Evolutionary conservation across 2,888 invertebrate species (phyloP), one percentile per base, ranked within the genome.

Genomic region (Stegophylla sp.): DNA sequence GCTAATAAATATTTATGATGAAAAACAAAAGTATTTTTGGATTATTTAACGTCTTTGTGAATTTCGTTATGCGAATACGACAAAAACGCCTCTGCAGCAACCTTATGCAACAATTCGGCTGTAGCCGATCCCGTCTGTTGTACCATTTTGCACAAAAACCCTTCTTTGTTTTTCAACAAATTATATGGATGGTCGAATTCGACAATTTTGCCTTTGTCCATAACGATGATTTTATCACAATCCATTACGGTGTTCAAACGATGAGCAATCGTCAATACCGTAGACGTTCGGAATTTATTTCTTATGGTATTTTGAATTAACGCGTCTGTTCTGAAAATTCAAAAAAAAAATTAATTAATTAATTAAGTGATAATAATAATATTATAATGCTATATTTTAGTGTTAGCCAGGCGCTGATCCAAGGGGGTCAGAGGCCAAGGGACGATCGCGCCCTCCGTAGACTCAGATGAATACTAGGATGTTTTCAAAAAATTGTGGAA

Each of bases 161-260:
- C 90, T 4, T 90, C 87, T 1, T 89, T 87, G 83, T 90, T 90
- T 84, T 86, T 88, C 56, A 93, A 88, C 75, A 93, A 87, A 82
- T 89, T 87, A 86, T 92, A 88, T 0, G 93, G 93, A 84, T 91
- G 89, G 86, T 91, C 92, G 84, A 90, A 93, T 87, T 93, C 93
- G 82, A 90, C 91, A 82, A 94, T 90, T 20, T 88, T 87, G 0
- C 97, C 97, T 13, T 91, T 90, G 85, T 95, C 93, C 91, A 97
- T 92, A 1, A 96, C 95, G 85, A 96, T 88, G 20, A 96, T 92
- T 82, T 92, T 90, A 88, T 96, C 94, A 0, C 94, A 94, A 87
- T 97, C 96, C 92, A 97, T 96, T 83, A 97, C 93, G 0, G 96
- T 97, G 86, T 96, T 92, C 41, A 97, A 89, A 63, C 97, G 90